Base-by-base conservation (phyloP, 2,888 invertebrate genomes). In the Ennomos erosarius region DNA sequence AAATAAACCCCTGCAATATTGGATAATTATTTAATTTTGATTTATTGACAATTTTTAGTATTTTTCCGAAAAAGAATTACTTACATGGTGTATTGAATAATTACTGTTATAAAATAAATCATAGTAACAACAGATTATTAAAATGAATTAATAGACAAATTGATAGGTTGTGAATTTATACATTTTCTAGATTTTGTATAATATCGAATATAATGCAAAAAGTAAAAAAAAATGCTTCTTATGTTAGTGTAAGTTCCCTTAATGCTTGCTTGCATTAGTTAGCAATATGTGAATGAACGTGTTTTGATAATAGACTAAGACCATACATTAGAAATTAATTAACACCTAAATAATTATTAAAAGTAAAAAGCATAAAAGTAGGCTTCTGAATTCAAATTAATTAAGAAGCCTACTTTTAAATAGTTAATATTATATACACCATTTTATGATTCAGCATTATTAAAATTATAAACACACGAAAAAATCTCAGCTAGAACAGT, bases 111-210 rank as follows among this genome's bases (percentile, higher is more conserved):
- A 70, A 74, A 73, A 62, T 64, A 58, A 66, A 70, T 61, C 65
- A 68, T 55, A 68, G 69, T 70, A 64, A 70, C 46, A 55, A 68
- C 64, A 71, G 67, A 72, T 62, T 48, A 71, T 64, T 66, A 55
- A 33, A 69, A 70, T 69, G 55, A 74, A 73, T 78, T 79, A 82
- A 86, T 89, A 90, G 90, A 88, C 85, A 88, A 87, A 86, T 82
- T 82, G 84, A 90, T 92, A 92, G 91, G 91, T 92, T 92, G 91
- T 92, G 91, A 92, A 89, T 90, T 90, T 92, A 88, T 88, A 90
- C 89, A 91, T 89, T 91, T 91, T 90, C 84, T 90, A 90, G 90
- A 88, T 88, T 80, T 90, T 90, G 89, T 88, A 89, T 88, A 87
- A 84, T 81, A 84, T 82, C 75, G 71, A 78, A 58, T 78, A 77